phyloP scores from a whole-genome alignment of 2,888 invertebrate genomes.

The Cheilosia variabilis region DNA sequence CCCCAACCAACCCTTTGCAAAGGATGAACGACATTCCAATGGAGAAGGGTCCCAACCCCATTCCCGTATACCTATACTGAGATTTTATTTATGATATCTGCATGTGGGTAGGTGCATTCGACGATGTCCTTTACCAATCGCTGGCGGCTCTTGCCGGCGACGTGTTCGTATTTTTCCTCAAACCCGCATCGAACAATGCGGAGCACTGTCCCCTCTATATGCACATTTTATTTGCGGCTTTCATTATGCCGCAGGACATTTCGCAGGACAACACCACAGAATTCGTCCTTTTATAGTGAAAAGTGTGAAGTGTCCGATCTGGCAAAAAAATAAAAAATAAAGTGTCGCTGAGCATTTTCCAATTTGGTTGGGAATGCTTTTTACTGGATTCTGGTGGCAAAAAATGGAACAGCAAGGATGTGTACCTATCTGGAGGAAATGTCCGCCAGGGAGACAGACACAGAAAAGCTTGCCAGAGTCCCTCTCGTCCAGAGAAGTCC shows the following conservation, averaged over 20 bases:
- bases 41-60: constrained; percentile 15
- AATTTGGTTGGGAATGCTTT: constrained; percentile 37
- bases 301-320: constrained; percentile 63
- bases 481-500: constrained; percentile 11
- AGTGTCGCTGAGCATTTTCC: constrained; percentile 49
- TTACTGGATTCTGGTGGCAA: not conserved
- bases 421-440: not conserved
- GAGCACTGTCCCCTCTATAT: constrained; percentile 51
- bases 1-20: constrained; percentile 28
- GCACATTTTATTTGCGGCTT: constrained; percentile 75
- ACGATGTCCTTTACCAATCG: constrained; percentile 64
- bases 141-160: constrained; percentile 8
- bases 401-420: constrained; percentile 9
- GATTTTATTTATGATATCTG: constrained; percentile 68
- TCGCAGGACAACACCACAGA: constrained; percentile 54
- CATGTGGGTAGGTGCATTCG: constrained; percentile 63
- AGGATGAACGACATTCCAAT: constrained; percentile 40
- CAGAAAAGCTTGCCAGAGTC: constrained; percentile 6
- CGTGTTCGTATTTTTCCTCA: constrained; percentile 28
- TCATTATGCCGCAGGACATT: constrained; percentile 69
- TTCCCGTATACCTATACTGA: constrained; percentile 4
- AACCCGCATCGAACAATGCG: constrained; percentile 12
- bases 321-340: constrained; percentile 23
- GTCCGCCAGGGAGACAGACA: constrained; percentile 10
- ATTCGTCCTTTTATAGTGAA: constrained; percentile 27